Conservation (phyloP, 2,113 vertebrate species). For the Gymnogyps californianus region DNA sequence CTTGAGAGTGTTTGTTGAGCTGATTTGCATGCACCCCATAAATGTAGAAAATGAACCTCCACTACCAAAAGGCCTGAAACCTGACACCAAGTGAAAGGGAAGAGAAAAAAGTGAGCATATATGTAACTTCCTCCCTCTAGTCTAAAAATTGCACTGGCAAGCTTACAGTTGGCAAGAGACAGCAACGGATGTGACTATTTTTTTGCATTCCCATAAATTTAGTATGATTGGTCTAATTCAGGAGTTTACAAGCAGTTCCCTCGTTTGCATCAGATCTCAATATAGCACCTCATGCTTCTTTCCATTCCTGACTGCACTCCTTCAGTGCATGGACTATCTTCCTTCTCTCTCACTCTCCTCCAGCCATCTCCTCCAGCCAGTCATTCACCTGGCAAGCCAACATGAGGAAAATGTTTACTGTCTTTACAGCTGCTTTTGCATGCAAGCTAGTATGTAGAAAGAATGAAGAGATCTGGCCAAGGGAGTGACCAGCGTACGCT, state of each 20-base stretch:
- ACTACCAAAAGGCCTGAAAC: not conserved
- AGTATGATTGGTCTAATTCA: not conserved
- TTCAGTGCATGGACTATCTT: not conserved
- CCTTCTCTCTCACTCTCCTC: not conserved
- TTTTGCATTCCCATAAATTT: slow-evolving; percentile 8
- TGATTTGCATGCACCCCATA: not conserved
- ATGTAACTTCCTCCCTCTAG: not conserved
- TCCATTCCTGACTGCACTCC: not conserved
- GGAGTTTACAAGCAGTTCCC: not conserved
- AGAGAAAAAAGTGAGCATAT: not conserved
- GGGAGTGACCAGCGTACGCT: not conserved
- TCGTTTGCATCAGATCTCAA: not conserved
- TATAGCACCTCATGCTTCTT: not conserved
- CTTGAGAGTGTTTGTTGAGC: not conserved
- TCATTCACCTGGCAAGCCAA: not conserved
- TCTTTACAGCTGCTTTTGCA: not conserved
- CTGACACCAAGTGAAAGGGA: not conserved
- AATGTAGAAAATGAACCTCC: not conserved
- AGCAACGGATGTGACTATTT: not conserved
- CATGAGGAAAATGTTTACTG: not conserved
- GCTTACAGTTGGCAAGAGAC: not conserved
- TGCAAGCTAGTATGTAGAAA: not conserved
- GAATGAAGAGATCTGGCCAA: not conserved
- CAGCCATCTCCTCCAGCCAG: not conserved
- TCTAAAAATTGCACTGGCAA: slow-evolving; percentile 26